Evolutionary conservation across 2,888 invertebrate genomes (phyloP).

Genomic region (Parapristionchus giblindavisi): DNA sequence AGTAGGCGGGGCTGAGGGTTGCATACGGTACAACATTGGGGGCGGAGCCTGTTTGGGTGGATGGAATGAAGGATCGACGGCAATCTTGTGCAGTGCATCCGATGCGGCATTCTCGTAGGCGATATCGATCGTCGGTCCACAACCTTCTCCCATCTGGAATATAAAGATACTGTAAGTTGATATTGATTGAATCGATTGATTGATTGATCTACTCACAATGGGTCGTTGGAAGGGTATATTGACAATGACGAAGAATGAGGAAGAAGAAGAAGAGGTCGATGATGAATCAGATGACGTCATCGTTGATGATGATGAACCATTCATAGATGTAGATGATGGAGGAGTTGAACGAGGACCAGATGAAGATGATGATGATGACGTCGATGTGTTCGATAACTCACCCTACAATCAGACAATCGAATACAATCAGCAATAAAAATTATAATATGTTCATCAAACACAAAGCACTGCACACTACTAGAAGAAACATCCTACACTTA

Average conservation of each 20-base stretch:
- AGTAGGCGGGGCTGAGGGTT: no score
- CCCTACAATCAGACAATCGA: no score
- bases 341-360: neutral
- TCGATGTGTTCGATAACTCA: constrained; percentile 1
- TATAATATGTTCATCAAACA: no score
- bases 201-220: neutral
- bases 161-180: neutral
- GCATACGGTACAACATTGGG: no score
- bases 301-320: neutral
- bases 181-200: neutral
- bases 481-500: no score
- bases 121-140: constrained; percentile 21
- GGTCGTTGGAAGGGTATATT: constrained; percentile 11
- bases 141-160: constrained; percentile 31
- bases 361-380: neutral
- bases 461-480: no score
- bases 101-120: constrained; percentile 25
- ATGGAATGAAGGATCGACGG: neutral
- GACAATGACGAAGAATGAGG: constrained; percentile 28
- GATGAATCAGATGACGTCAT: constrained; percentile 3
- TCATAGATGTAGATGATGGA: neutral
- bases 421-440: no score
- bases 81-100: constrained; percentile 10
- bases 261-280: neutral
- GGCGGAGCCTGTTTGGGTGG: neutral